A percentile compares a stretch with the other conserved stretches of the same genome.
Conservation (phyloP, 2,113 vertebrate species). For the Carassius auratus region DNA sequence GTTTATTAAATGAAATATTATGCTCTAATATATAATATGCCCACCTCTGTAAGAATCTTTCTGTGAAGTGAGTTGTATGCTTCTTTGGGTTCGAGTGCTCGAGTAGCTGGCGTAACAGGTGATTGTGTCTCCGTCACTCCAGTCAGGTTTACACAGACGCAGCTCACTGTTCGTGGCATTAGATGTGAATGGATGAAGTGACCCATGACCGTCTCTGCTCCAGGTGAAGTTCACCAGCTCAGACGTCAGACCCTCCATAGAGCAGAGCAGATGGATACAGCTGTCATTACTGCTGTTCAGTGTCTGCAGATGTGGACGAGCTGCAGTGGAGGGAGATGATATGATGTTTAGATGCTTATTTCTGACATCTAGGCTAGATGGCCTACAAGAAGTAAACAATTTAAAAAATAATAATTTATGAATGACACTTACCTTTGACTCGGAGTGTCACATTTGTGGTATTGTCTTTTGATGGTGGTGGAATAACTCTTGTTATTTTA, state of each 20-base stretch:
- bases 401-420: background rate
- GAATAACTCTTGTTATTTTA: too few relatives aligned
- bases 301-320: slow-evolving; percentile 5
- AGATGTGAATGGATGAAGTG: background rate
- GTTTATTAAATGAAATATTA: background rate
- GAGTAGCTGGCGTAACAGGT: slow-evolving; percentile 34
- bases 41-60: background rate
- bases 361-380: background rate
- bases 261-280: slow-evolving; percentile 56
- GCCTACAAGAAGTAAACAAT: background rate
- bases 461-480: background rate
- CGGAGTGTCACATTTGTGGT: slow-evolving; percentile 8
- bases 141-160: slow-evolving; percentile 46
- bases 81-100: background rate
- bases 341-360: background rate
- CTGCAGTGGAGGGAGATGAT: background rate
- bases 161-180: slow-evolving; percentile 3
- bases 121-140: slow-evolving; percentile 48
- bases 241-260: background rate
- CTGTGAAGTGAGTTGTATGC: background rate
- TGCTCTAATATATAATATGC: background rate
- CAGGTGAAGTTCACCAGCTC: slow-evolving; percentile 55
- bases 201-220: slow-evolving; percentile 13
- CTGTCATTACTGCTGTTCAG: slow-evolving; percentile 4
- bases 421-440: slow-evolving; percentile 36